phyloP scores from a whole-genome alignment of 2,888 invertebrate genomes.

The Atrina japonica region DNA sequence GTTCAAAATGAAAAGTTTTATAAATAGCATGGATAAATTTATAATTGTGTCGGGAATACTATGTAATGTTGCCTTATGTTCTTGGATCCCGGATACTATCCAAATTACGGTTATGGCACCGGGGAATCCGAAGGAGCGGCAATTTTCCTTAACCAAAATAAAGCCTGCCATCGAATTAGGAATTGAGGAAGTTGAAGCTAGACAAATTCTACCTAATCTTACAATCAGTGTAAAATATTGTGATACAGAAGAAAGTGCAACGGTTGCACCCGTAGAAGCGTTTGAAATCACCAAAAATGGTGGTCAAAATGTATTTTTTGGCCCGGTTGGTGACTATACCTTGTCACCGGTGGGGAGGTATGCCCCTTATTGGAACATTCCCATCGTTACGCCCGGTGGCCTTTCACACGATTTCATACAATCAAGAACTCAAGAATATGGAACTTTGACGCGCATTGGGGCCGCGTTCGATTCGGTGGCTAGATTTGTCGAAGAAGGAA shows the following conservation, averaged over 20 bases:
- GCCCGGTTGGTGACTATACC: constrained; percentile 83
- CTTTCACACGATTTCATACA: constrained; percentile 74
- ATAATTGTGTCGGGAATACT: too few species aligned
- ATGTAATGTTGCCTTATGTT: too few species aligned
- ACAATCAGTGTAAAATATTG: constrained; percentile 55
- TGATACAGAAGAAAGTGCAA: constrained; percentile 70
- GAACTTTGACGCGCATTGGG: constrained; percentile 85
- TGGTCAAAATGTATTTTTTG: constrained; percentile 71
- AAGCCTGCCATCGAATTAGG: constrained; percentile 64
- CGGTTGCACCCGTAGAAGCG: constrained; percentile 69
- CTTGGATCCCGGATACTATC: constrained; percentile 1
- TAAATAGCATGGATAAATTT: too few species aligned
- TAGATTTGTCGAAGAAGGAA: constrained; percentile 28
- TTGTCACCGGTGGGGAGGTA: constrained; percentile 93
- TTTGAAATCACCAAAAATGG: constrained; percentile 63
- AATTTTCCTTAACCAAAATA: constrained; percentile 64
- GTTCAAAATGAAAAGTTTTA: too few species aligned
- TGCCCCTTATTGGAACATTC: constrained; percentile 94
- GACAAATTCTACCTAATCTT: constrained; percentile 42
- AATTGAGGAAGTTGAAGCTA: constrained; percentile 51
- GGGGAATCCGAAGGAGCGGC: constrained; percentile 15
- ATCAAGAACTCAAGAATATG: constrained; percentile 83
- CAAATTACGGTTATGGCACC: constrained; percentile 42
- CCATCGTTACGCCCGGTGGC: constrained; percentile 87
- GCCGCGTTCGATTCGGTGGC: constrained; percentile 51